phyloP scores from a whole-genome alignment of 2,888 invertebrate species.

The Tineola bisselliella region DNA sequence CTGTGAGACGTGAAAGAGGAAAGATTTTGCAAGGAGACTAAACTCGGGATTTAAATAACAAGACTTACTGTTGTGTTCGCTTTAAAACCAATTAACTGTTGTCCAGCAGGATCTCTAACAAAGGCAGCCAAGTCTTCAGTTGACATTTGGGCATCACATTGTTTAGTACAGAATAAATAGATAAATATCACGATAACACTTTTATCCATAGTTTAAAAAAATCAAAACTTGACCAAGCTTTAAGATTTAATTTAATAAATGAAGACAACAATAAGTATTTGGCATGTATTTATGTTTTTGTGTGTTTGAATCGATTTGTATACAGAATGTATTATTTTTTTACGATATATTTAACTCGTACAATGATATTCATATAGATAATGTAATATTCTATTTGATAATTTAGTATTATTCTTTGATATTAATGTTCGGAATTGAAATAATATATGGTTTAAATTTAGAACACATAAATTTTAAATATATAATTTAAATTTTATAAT shows the following conservation, averaged over 20 bases:
- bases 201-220: background rate
- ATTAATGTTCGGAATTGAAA: too few relatives aligned
- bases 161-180: background rate
- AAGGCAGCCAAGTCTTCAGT: constrained; percentile 8
- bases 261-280: background rate
- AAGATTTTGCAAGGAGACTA: too few relatives aligned
- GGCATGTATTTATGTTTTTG: background rate
- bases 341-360: too few relatives aligned
- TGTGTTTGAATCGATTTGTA: background rate
- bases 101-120: constrained; percentile 34
- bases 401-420: too few relatives aligned
- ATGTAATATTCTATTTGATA: too few relatives aligned
- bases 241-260: background rate
- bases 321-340: background rate
- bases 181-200: background rate
- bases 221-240: background rate
- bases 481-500: background rate
- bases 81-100: constrained; percentile 20
- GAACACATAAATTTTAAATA: too few relatives aligned
- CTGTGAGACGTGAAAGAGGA: background rate
- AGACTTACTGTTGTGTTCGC: background rate
- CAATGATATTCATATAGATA: too few relatives aligned
- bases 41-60: background rate
- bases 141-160: background rate
- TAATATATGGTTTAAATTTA: too few relatives aligned